Percentiles rank a stretch among this genome's conserved stretches.
phyloP scores from a whole-genome alignment of 2,888 invertebrate species.

The Aporophyla lueneburgensis region DNA sequence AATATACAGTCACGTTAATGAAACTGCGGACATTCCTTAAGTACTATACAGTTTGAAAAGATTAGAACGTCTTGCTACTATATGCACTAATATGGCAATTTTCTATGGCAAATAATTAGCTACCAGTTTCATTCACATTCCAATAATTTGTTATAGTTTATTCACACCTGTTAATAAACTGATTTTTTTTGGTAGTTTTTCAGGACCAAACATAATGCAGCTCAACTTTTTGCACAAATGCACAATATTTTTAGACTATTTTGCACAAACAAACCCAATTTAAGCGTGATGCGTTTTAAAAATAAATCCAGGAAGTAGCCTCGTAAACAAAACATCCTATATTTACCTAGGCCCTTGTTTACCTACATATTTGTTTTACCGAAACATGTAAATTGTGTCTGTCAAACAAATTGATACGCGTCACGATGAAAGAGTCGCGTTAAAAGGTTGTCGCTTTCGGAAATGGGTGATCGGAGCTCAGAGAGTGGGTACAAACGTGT shows the following conservation, averaged over 20 bases:
- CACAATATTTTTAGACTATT: neutral
- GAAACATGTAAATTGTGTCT: constrained; percentile 63
- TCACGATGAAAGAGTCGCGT: constrained; percentile 55
- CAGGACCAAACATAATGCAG: too few relatives aligned
- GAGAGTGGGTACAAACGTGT: constrained; percentile 20
- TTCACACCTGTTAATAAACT: neutral
- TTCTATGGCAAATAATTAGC: neutral
- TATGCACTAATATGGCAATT: neutral
- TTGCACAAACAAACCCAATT: neutral
- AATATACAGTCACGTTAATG: neutral
- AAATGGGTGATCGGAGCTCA: constrained; percentile 60
- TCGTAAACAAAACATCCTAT: neutral
- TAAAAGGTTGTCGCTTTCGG: constrained; percentile 67
- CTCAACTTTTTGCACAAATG: neutral
- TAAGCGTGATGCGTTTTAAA: neutral
- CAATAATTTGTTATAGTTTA: neutral
- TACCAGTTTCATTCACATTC: neutral
- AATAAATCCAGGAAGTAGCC: neutral
- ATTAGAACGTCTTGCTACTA: too few relatives aligned
- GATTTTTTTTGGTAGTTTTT: neutral
- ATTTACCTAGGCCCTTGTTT: neutral
- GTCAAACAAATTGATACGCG: constrained; percentile 64
- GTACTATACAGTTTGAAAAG: neutral
- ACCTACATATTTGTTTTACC: constrained; percentile 27
- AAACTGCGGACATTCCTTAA: neutral